These are phyloP conservation scores for Holcopasites calliopsidis DNA, from an alignment of 1,140 invertebrate species.

Conservation along the genomic window DNA sequence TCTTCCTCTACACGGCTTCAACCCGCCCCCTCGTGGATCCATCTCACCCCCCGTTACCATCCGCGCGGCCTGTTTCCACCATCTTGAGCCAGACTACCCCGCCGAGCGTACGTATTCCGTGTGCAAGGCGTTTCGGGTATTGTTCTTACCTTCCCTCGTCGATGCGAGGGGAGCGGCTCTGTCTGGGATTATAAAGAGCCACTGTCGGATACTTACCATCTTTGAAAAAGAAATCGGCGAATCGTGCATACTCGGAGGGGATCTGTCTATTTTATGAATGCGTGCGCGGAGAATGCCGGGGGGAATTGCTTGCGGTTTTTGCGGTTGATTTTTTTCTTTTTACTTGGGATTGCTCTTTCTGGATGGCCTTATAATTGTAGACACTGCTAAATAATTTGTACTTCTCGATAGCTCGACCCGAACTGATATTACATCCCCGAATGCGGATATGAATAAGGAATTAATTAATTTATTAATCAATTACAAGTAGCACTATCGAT, in stretches of 20 bases:
- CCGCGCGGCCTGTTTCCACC: constrained; percentile 25
- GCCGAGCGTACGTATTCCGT: constrained; percentile 36
- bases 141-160: constrained; percentile 40
- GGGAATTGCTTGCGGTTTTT: not conserved
- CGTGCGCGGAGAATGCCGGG: not conserved
- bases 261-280: not conserved
- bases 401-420: too few relatives aligned
- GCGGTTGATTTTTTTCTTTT: not conserved
- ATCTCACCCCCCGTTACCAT: constrained; percentile 36
- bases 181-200: constrained; percentile 59
- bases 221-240: constrained; percentile 12
- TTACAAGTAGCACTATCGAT: not conserved
- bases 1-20: constrained; percentile 58
- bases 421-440: not conserved
- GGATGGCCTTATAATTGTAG: too few relatives aligned
- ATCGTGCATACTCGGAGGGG: not conserved
- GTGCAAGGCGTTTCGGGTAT: constrained; percentile 35
- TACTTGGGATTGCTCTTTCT: too few relatives aligned
- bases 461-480: not conserved
- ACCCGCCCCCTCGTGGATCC: constrained; percentile 46
- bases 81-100: constrained; percentile 45
- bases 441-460: not conserved
- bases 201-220: constrained; percentile 27
- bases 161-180: constrained; percentile 38
- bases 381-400: too few relatives aligned